phyloP scores from a whole-genome alignment of 2,888 invertebrate genomes.

The Tortricodes alternella region DNA sequence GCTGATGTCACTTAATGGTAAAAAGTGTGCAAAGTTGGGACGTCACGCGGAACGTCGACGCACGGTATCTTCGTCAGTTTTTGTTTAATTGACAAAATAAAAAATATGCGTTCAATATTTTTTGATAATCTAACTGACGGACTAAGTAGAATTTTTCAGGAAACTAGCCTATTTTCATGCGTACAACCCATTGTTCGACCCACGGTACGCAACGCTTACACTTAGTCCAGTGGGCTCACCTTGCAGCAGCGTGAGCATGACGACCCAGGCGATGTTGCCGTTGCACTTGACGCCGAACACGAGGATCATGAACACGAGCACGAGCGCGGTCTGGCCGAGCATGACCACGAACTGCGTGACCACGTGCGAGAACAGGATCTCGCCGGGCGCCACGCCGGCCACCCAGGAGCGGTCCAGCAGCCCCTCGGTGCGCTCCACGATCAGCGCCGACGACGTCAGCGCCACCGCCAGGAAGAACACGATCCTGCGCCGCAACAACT shows the following conservation, averaged over 20 bases:
- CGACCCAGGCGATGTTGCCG: slow-evolving; percentile 92
- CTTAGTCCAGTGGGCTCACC: no score
- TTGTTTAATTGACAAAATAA: no score
- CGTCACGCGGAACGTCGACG: no score
- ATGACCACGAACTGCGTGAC: slow-evolving; percentile 97
- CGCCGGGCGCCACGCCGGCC: slow-evolving; percentile 94
- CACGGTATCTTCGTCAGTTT: no score
- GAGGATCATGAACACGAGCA: slow-evolving; percentile 94
- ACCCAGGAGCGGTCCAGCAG: slow-evolving; percentile 96
- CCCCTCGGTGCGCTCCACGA: slow-evolving; percentile 95
- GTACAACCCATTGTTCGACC: no score
- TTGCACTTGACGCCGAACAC: slow-evolving; percentile 95
- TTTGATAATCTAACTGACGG: no score
- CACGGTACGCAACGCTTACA: no score
- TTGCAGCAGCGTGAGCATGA: slow-evolving; percentile 93
- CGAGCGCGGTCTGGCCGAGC: slow-evolving; percentile 95
- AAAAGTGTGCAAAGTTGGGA: no score
- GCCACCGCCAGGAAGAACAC: slow-evolving; percentile 98
- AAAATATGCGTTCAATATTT: no score
- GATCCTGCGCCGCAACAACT: slow-evolving; percentile 91
- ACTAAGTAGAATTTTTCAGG: no score
- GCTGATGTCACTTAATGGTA: no score
- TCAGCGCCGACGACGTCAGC: slow-evolving; percentile 94
- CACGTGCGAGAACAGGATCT: slow-evolving; percentile 96
- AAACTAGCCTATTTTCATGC: no score